Evolutionary conservation across 2,113 vertebrate species (phyloP), one percentile per base, ranked within the genome.

Genomic region (Gobio gobio): DNA sequence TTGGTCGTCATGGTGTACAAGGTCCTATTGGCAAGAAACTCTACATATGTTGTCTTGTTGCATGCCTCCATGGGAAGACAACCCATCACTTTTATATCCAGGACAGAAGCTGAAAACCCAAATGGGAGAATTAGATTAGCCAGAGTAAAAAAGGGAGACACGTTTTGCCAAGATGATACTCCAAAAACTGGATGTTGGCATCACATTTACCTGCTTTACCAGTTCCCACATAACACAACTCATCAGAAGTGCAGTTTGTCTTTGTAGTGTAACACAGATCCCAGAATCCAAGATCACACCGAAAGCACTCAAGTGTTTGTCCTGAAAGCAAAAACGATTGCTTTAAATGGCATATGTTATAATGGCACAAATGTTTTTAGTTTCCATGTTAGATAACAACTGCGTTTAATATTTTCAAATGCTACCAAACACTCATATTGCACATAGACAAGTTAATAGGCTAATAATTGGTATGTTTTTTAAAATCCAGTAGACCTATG

Each of bases 281-380:
- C 85, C 85, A 88, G 70, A 88, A 86, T 40, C 87, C 87, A 70
- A 88, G 76, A 1, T 86, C 61, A 86, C 87, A 88, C 2, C 54
- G 76, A 36, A 84, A 88, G 24, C 87, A 88, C 12, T 84, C 20
- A 40, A 88, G 87, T 9, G 76, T 24, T 26, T 86, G 77, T 43
- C 82, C 87, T 88, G 45, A 2, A 2, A 77, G 45, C n/a, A 45
- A 40, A 3, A 51, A 20, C 1, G 7, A 36, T 5, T 16, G 16
- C 14, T 16, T 51, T 51, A 36, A 66, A 10, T 2, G 1, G 7
- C 1, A 33, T 9, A 9, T 33, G 9, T 64, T 10, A 63, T 45
- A 83, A n/a, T 51, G 20, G 13, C 8, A 63, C 20, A 36, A 66
- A 54, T 1, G 49, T 9, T n/a, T 14, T 2, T 45, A 68, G 24